Base-by-base conservation (phyloP, 2,888 invertebrate genomes). In the Sylvicola cinctus region DNA sequence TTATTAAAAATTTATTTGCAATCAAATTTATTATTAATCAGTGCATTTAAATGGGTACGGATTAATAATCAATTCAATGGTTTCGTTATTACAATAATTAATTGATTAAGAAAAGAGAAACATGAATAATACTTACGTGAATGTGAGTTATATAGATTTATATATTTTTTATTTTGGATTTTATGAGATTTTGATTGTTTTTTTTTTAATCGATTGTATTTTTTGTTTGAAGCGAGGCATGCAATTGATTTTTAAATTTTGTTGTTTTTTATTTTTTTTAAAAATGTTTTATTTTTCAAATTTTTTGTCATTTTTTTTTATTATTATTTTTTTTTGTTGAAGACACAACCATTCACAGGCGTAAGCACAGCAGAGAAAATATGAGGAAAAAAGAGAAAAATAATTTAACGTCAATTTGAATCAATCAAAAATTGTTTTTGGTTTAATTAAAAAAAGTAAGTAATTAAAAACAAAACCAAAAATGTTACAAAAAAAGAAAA, bases 301-400 rank as follows among this genome's bases (percentile, higher is more conserved):
- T 36, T 35, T 30, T 29, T 31, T 31, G 27, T 25, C 20, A 31
- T 31, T 28, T 28, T 16, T 66, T 70, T 31, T 33, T 36, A 30
- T 38, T 15, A 30, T 20, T 15, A 26, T 38, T 37, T 38, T 37
- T 38, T 28, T 13, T 41, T 71, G 71, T 71, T 70, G 68, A 68
- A 70, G 71, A 71, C 69, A 72, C 73, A 74, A 74, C 74, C 74
- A 74, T 71, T 72, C 73, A 74, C 73, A 72, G 72, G 66, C 73
- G 65, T 62, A 76, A 76, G 74, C 75, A 75, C 74, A 75, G 74
- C 74, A 73, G 73, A 74, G 70, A 71, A 74, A 68, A 68, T 66
- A 69, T 42, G 65, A 70, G 69, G 61, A 61, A 51, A 72, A 73
- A 70, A 72, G 69, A 70, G 67, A 70, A 73, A 63, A 65, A 70